Evolutionary conservation across 2,113 vertebrate genomes (phyloP), one percentile per base, ranked within the genome.

Genomic region (Aspiorhynchus laticeps): DNA sequence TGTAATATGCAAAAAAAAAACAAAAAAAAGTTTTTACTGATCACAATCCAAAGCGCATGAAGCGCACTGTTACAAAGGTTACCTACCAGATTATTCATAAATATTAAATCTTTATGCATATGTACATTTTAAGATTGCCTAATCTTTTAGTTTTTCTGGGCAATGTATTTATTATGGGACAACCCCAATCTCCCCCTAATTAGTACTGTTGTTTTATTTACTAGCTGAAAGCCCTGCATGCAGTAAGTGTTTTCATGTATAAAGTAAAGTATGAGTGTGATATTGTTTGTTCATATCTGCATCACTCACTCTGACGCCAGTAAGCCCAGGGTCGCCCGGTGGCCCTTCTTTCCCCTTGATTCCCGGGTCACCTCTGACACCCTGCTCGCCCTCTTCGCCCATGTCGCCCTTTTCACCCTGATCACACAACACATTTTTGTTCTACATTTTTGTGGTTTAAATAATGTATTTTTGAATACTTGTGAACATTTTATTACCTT

Each of bases 351-450:
- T 97, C 46, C 98, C 98, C 92, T 96, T 97, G 88, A 96, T 91
- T 28, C 98, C 98, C 84, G 94, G 93, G n/a, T 92, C 94, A 85
- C 97, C 98, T 88, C 97, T 99, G 89, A 97, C 95, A 31, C 98
- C 98, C 69, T 87, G 95, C 89, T 97, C 96, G 2, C 98, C 98
- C 51, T 98, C 97, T n/a, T 93, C 94, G 28, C 98, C 98, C 90
- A 94, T 94, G 71, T 98, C 97, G 65, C 98, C 98, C 86, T 97
- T 97, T 90, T 99, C 98, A 80, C 98, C 98, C 98, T 99, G 91
- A 83, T 51, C 87, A 89, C 43, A 14, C 19, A 73, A 71, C 33
- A 59, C 8, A 61, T n/a, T 43, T 65, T 63, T 36, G 19, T 65
- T 59, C 15, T 21, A 9, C 80, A 82, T 69, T 53, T 69, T 15